phyloP scores from a whole-genome alignment of 2,797 vertebrate genomes.

The Acanthornis magna region DNA sequence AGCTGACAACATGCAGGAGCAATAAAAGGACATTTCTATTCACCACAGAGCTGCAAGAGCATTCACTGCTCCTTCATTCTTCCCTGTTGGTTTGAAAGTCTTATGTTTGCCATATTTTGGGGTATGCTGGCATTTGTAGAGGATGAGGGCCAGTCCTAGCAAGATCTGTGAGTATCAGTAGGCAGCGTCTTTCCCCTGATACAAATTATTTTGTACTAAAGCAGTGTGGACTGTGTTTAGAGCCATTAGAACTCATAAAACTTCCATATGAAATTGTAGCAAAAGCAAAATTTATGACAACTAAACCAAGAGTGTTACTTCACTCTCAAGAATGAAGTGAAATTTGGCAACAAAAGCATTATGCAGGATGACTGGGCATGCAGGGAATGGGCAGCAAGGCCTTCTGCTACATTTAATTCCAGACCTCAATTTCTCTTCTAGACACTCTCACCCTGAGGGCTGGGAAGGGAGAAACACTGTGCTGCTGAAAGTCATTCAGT shows the following conservation, averaged over 20 bases:
- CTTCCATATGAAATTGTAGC: not conserved
- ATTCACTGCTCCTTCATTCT: constrained; percentile 1
- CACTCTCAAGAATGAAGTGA: not conserved
- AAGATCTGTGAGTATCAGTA: not conserved
- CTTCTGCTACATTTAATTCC: constrained; percentile 36
- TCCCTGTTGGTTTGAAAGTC: not conserved
- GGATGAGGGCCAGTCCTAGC: not conserved
- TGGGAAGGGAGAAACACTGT: constrained; percentile 25
- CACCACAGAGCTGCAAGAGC: constrained; percentile 15
- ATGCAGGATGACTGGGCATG: not conserved
- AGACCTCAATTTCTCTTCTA: constrained; percentile 18
- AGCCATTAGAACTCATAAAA: not conserved
- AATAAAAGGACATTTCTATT: not conserved
- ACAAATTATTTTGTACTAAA: not conserved
- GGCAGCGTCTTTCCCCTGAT: not conserved
- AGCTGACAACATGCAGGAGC: not conserved
- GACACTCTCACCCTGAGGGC: constrained; percentile 18
- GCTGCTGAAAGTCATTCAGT: constrained; percentile 37
- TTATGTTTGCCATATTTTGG: not conserved
- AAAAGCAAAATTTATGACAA: not conserved
- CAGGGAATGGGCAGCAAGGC: not conserved
- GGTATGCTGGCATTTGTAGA: not conserved
- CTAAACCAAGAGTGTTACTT: not conserved
- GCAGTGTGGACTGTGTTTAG: not conserved
- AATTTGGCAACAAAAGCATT: not conserved